Base-by-base conservation (phyloP, 2,797 vertebrate genomes). In the Selene dorsalis region DNA sequence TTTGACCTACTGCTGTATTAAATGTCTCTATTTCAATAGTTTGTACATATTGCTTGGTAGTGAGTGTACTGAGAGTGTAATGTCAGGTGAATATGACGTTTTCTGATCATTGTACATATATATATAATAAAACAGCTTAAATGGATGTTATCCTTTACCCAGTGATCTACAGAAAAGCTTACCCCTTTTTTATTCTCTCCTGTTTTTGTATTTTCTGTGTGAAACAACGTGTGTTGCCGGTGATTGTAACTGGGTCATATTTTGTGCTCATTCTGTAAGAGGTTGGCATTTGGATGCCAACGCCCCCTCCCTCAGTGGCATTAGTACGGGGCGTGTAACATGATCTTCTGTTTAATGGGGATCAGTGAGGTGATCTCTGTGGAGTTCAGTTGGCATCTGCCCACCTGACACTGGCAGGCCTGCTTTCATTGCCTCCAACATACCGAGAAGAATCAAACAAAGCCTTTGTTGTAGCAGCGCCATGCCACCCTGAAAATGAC, bases 331-430 rank as follows among this genome's bases (percentile, higher is more conserved):
- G 26, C 18, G 0, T 82, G 88, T 86, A 92, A 91, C 83, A 57
- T 74, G 84, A 90, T 87, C 87, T 82, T 80, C 53, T 77, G 66
- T 89, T 84, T 83, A 83, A 83, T 88, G 71, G 84, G 75, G 81
- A 88, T 86, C 70, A 89, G 82, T 16, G 65, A 77, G 77, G 81
- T 58, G 73, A 84, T 84, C 77, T 86, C 66, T 83, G 74, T 73
- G 63, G 82, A 77, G 81, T 86, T 87, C 52, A 72, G 48, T 43
- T 85, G 83, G 80, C 78, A 67, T 58, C 30, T 79, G 73, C 74
- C 73, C 59, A 90, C 80, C 83, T 69, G 39, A 77, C 72, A 64
- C 60, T 84, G 63, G 83, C 73, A 69, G 74, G 52, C 35, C 11
- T 12, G 78, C 66, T 84, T 71, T 82, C 70, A 73, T 50, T 39